Evolutionary conservation across 1,140 invertebrate species (phyloP), one percentile per base, ranked within the genome.

Genomic region (Nymphalis io): DNA sequence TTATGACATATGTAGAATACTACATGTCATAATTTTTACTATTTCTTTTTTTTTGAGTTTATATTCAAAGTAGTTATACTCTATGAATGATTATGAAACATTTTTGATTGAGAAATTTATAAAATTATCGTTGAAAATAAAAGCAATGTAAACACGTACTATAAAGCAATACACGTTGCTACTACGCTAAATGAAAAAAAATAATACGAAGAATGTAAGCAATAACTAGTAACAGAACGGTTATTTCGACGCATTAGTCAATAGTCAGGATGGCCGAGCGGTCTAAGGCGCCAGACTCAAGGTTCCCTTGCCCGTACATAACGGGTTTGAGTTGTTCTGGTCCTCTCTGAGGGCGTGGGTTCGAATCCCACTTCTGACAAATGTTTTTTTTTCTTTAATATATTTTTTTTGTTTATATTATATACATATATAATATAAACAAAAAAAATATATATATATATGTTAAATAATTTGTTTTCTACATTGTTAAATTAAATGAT

Each of bases 351-450:
- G 95, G 95, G 95, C 95, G 95, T 95, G 95, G 95, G 95, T 96
- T 96, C 95, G 94, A 96, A 96, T 95, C 95, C 95, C 95, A 95
- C 95, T 96, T 95, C 95, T 96, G 95, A 96, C 95, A 96, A 91
- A 92, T 64, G 60, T 60, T 71, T 71, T 70, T 64, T 10, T 60
- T 40, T 59, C 46, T 68, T 33, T 13, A 42, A 27, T 27, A 46
- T 16, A 27, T 58, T 59, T 33, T 61, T n/a, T 18, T 67, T 20
- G 33, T 39, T 16, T 38, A 23, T 58, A 16, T 65, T 18, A 46
- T 20, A 42, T 23, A n/a, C n/a, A n/a, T n/a, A n/a, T n/a, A n/a
- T n/a, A n/a, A n/a, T n/a, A n/a, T n/a, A n/a, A n/a, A n/a, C n/a
- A n/a, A n/a, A n/a, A n/a, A n/a, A n/a, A n/a, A n/a, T n/a, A n/a